Percentiles rank a stretch among this genome's conserved stretches.
These are phyloP conservation scores for Geodia barretti DNA, from an alignment of 37 sponge, comb jelly and placozoan species.

Conservation along the genomic window DNA sequence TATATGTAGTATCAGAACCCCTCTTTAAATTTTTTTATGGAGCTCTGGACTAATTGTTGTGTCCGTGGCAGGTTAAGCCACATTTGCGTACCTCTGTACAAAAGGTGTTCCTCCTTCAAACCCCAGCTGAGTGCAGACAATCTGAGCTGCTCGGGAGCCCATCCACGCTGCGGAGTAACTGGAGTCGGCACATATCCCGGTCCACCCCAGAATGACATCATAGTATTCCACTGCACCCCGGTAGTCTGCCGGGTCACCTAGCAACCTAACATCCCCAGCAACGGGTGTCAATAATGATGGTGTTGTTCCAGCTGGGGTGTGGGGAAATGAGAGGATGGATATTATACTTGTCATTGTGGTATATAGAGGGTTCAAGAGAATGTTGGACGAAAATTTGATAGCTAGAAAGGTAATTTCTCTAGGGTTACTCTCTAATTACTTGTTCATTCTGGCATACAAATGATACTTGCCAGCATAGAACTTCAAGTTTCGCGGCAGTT, in stretches of 20 bases:
- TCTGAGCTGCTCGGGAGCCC: not conserved
- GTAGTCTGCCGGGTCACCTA: conserved; percentile 19
- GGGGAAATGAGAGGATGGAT: not conserved
- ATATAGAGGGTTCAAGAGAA: too few relatives aligned
- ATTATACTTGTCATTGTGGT: too few relatives aligned
- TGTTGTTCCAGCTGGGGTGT: not conserved
- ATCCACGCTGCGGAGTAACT: not conserved
- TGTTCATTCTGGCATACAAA: too few relatives aligned
- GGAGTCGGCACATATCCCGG: conserved; percentile 30
- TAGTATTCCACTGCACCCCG: conserved; percentile 45
- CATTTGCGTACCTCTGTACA: not conserved
- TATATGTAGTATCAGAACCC: not conserved
- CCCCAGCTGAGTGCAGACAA: conserved; percentile 27
- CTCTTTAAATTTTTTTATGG: not conserved
- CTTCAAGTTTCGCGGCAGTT: too few relatives aligned
- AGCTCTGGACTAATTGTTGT: not conserved
- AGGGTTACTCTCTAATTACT: too few relatives aligned
- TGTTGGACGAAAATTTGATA: too few relatives aligned
- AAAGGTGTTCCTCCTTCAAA: not conserved
- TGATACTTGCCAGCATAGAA: too few relatives aligned
- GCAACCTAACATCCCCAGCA: conserved; percentile 32
- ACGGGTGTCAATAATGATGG: too few relatives aligned
- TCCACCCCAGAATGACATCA: conserved; percentile 1
- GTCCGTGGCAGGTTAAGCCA: not conserved
- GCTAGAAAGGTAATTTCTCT: too few relatives aligned